A percentile compares a stretch with the other conserved stretches of the same genome.
phyloP scores from a whole-genome alignment of 2,113 vertebrate genomes.

The Melanocharis versteri region DNA sequence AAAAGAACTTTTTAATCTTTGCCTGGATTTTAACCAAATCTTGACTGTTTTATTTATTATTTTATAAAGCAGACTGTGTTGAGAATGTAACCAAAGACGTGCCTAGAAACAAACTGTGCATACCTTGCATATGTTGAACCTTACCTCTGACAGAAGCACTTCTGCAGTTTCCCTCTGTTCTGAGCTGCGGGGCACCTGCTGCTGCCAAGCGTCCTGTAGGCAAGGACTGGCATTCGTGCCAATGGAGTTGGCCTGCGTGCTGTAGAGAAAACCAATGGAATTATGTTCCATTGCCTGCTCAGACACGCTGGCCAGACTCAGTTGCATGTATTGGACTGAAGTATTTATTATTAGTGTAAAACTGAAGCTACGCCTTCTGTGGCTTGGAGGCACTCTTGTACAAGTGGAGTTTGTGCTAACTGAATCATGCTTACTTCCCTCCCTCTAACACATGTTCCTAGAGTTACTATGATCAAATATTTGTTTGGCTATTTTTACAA shows the following conservation, averaged over 20 bases:
- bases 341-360: neutral
- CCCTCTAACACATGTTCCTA: neutral
- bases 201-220: neutral
- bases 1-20: neutral
- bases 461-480: neutral
- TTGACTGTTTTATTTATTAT: conserved; percentile 35
- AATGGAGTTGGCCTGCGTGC: neutral
- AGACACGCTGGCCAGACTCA: neutral
- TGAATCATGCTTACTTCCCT: neutral
- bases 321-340: neutral
- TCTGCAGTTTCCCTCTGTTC: neutral
- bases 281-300: neutral
- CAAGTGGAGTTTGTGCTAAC: neutral
- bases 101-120: neutral
- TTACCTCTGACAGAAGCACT: neutral
- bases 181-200: neutral
- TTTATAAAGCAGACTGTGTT: conserved; percentile 42
- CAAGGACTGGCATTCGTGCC: neutral
- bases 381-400: conserved; percentile 29
- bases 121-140: neutral
- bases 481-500: conserved; percentile 12
- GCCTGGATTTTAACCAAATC: neutral
- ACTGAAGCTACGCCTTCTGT: neutral
- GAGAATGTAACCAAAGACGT: conserved; percentile 36
- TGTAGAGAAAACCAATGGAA: neutral